phyloP scores from a whole-genome alignment of 2,113 vertebrate species.

The Engystomops pustulosus region DNA sequence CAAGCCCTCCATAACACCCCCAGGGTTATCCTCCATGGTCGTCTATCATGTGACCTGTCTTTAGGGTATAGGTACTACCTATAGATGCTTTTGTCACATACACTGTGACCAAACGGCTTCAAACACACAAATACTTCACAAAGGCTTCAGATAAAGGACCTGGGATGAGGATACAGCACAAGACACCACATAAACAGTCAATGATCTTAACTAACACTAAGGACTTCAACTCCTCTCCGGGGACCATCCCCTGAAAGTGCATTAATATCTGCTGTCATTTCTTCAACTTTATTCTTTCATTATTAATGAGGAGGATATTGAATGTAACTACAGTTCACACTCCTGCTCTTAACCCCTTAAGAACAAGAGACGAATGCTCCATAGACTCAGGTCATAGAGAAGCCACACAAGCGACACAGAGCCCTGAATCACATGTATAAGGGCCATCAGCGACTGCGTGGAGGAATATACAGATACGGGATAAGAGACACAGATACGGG shows the following conservation, averaged over 20 bases:
- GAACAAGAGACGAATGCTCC: not conserved
- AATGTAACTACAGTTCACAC: not conserved
- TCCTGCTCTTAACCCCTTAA: constrained; percentile 7
- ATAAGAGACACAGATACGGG: too few species aligned
- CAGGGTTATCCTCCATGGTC: too few species aligned
- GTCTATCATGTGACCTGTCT: too few species aligned
- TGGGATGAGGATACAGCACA: too few species aligned
- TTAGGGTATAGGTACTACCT: too few species aligned
- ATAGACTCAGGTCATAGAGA: not conserved
- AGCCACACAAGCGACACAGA: not conserved
- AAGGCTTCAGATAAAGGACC: not conserved
- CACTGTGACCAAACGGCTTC: too few species aligned
- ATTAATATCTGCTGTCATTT: constrained; percentile 8
- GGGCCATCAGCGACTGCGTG: not conserved
- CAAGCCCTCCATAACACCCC: too few species aligned
- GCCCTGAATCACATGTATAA: not conserved
- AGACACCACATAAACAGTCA: not conserved
- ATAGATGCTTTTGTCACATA: too few species aligned
- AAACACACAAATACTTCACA: too few species aligned
- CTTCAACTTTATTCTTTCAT: constrained; percentile 17
- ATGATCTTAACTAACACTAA: constrained; percentile 10
- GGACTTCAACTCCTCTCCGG: not conserved
- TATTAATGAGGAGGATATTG: constrained; percentile 37
- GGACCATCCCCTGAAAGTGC: not conserved
- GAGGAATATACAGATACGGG: not conserved